Evolutionary conservation across 2,888 invertebrate genomes (phyloP), one percentile per base, ranked within the genome.

Genomic region (Netelia virgata): DNA sequence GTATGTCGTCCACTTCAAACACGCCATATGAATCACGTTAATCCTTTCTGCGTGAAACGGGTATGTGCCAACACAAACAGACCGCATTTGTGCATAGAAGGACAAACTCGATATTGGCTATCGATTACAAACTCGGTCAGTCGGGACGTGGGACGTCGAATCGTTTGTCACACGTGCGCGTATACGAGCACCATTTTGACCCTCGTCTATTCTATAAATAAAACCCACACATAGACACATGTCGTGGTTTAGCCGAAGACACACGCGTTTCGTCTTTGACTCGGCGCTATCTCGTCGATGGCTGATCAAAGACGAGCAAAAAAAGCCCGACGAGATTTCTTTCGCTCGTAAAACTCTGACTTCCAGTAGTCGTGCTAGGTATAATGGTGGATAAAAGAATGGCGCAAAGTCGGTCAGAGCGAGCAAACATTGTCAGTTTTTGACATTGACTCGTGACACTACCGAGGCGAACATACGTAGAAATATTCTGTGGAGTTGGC

Each of bases 41-140:
- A 57, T 76, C 53, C 66, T 59, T 16, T 81, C 68, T 63, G 2
- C 69, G 68, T 18, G n/a, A 57, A 76, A 66, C 57, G 57, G 28
- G 77, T 68, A 53, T 61, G 20, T 53, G 47, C 1, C 55, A 75
- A 28, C 61, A 10, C 43, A n/a, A 75, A 61, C 43, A 41, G 18
- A 53, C n/a, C 66, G 28, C 53, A 66, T 80, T 73, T 77, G 72
- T 69, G 69, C 80, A 69, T 69, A 77, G 57, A 84, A 81, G 77
- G 81, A 76, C 76, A 77, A 81, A 69, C 81, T 70, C 77, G 77
- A 59, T 84, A 84, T 84, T 81, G 84, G 74, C 81, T 84, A 81
- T 84, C 84, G 84, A 84, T 84, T 81, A 69, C 81, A 63, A 81
- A 78, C 74, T 74, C 77, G 81, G 77, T 78, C 69, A 81, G 57